These are phyloP conservation scores for Euclidia mi DNA, from an alignment of 2,888 invertebrate species.

Conservation along the genomic window DNA sequence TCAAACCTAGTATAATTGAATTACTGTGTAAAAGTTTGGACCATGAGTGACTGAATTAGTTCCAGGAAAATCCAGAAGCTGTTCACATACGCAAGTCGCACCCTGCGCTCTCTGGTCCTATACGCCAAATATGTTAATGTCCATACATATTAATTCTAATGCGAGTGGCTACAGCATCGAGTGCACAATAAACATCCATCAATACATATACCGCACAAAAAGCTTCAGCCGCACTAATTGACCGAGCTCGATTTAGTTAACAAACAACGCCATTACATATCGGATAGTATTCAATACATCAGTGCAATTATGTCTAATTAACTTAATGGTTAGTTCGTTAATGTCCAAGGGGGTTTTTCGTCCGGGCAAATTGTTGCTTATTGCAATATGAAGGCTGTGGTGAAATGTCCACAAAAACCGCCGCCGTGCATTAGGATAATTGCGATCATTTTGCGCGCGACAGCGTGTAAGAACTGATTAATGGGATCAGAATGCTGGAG, in stretches of 20 bases:
- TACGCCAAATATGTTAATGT: no score
- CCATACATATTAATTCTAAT: no score
- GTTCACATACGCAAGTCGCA: no score
- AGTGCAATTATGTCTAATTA: slow-evolving; percentile 47
- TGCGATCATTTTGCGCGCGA: slow-evolving; percentile 29
- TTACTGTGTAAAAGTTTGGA: no score
- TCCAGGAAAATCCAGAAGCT: no score
- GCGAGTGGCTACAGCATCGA: no score
- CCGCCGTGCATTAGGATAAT: slow-evolving; percentile 45
- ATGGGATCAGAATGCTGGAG: slow-evolving; percentile 4
- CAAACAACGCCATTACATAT: slow-evolving; percentile 44
- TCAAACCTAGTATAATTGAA: no score
- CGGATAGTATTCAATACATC: slow-evolving; percentile 46
- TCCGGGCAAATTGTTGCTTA: slow-evolving; percentile 31
- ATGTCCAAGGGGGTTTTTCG: slow-evolving; percentile 34
- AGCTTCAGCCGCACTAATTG: slow-evolving; percentile 1
- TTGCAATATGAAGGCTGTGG: slow-evolving; percentile 31
- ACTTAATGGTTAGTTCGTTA: slow-evolving; percentile 43
- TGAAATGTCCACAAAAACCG: slow-evolving; percentile 36
- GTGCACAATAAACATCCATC: neutral
- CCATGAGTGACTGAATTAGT: no score
- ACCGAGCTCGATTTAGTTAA: slow-evolving; percentile 19
- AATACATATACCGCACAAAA: slow-evolving; percentile 9
- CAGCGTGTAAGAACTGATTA: slow-evolving; percentile 11
- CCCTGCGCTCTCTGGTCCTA: no score